Evolutionary conservation across 2,113 vertebrate genomes (phyloP).

Genomic region (Barbus barbus): DNA sequence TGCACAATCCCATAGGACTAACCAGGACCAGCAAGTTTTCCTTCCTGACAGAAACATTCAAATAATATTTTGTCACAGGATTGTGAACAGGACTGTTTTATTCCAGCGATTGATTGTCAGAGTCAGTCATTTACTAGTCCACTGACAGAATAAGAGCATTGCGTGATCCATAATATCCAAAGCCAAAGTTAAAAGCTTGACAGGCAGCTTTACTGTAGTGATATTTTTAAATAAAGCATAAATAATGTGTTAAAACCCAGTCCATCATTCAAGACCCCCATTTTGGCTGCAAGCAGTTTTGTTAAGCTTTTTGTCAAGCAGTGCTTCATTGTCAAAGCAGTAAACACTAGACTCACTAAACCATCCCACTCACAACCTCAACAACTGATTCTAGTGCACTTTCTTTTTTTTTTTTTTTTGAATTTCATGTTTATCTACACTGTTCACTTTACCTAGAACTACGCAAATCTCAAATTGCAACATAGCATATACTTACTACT

Average conservation of each 20-base stretch:
- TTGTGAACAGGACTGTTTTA: background rate
- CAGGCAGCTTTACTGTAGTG: background rate
- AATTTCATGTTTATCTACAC: background rate
- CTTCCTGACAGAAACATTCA: background rate
- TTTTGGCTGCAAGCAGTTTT: background rate
- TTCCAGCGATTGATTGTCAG: background rate
- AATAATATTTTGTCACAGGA: background rate
- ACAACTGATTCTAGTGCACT: background rate
- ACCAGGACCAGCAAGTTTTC: background rate
- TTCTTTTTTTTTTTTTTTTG: no score
- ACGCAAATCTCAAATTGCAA: background rate
- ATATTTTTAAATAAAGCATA: background rate
- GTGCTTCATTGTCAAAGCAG: background rate
- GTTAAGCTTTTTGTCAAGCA: background rate
- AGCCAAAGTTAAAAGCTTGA: background rate
- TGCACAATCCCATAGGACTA: conserved; percentile 16
- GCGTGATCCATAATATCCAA: background rate
- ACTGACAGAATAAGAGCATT: background rate
- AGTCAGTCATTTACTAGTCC: background rate
- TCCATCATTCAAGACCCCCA: background rate
- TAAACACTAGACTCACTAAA: background rate
- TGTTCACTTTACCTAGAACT: background rate
- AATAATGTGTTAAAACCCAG: background rate
- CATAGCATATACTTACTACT: background rate
- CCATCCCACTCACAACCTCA: background rate